phyloP scores from a whole-genome alignment of 2,113 vertebrate species.

The Tapirus terrestris region DNA sequence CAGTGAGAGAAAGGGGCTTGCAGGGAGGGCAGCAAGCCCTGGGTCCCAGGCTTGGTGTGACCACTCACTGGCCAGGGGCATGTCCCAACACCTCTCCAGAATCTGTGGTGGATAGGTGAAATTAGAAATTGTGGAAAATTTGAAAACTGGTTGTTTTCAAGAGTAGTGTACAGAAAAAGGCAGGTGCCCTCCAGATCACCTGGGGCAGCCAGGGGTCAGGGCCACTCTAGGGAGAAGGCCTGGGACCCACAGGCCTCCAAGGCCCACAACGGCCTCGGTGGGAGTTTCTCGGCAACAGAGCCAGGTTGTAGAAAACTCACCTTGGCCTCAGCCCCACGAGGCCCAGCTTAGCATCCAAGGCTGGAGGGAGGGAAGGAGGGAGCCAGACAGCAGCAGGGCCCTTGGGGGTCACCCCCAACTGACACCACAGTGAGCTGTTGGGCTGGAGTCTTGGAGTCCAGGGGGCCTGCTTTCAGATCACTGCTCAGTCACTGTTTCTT shows the following conservation, averaged over 20 bases:
- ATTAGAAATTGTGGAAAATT: too few species aligned
- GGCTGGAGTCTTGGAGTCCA: not conserved
- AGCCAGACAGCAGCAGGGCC: not conserved
- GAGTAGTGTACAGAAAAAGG: not conserved
- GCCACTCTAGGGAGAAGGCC: not conserved
- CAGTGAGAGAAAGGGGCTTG: not conserved
- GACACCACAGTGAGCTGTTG: not conserved
- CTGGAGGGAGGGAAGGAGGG: too few species aligned
- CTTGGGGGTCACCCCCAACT: not conserved
- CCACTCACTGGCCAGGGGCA: too few species aligned
- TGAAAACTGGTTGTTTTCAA: not conserved
- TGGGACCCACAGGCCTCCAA: rapidly evolving
- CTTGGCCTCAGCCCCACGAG: not conserved
- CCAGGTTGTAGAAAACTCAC: not conserved
- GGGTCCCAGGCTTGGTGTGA: not conserved
- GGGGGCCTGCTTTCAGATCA: not conserved
- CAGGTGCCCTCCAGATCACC: too few species aligned
- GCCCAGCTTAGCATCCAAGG: not conserved
- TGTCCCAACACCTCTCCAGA: not conserved
- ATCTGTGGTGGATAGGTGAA: too few species aligned
- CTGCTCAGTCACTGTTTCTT: not conserved
- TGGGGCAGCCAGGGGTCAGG: not conserved
- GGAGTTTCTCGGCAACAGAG: not conserved
- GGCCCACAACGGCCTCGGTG: not conserved
- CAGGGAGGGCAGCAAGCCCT: not conserved